These are phyloP conservation scores for Lasiurus borealis DNA, from an alignment of 2,113 vertebrate genomes.

Conservation along the genomic window DNA sequence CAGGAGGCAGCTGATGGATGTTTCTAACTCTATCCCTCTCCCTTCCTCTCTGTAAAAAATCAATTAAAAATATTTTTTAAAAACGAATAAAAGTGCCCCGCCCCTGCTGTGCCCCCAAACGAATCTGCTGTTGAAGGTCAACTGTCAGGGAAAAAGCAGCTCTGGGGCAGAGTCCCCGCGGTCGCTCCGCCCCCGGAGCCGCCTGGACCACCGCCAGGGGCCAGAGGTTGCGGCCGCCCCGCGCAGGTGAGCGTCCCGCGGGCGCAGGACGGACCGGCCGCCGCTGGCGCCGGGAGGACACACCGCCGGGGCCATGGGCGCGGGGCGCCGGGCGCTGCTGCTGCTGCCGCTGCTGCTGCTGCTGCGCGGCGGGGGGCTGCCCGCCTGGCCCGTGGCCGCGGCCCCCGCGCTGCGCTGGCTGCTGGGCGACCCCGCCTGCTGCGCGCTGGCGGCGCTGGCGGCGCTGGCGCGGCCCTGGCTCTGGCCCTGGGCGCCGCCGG, in stretches of 20 bases:
- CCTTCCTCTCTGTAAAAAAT: no score
- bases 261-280: background rate
- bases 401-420: constrained; percentile 62
- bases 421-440: constrained; percentile 1
- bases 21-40: no score
- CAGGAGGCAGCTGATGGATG: no score
- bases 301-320: background rate
- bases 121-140: background rate
- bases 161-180: background rate
- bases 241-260: background rate
- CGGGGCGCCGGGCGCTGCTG: background rate
- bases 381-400: background rate
- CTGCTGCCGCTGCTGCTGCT: background rate
- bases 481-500: background rate
- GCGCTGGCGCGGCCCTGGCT: background rate
- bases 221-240: fast-evolving
- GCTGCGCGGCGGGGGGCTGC: background rate
- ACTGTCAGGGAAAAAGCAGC: background rate
- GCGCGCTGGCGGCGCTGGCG: background rate
- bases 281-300: background rate
- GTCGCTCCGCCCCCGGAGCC: no score
- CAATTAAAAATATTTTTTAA: no score
- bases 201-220: fast-evolving
- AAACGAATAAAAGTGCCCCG: background rate
- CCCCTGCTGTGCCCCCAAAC: background rate